Evolutionary conservation across 1,140 invertebrate genomes (phyloP).

Genomic region (Megalopta genalis): DNA sequence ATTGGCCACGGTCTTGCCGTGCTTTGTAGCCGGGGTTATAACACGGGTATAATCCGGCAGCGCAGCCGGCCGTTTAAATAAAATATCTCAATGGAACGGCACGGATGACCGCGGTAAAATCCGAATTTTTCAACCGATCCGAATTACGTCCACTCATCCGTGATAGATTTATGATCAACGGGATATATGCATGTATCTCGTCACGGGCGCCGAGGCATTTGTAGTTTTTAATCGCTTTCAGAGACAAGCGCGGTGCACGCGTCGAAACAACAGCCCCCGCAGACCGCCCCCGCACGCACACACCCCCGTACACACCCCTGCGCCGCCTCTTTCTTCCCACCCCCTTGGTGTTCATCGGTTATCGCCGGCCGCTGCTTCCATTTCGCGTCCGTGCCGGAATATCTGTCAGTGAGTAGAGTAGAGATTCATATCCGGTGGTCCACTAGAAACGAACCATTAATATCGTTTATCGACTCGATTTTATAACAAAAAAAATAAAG

Average conservation of each 20-base stretch:
- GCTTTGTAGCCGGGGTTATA: conserved; percentile 18
- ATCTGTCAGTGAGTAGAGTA: not conserved
- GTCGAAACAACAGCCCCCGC: conserved; percentile 17
- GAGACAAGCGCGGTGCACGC: conserved; percentile 23
- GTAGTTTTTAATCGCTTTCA: conserved; percentile 54
- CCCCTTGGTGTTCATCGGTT: conserved; percentile 28
- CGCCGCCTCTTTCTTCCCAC: not conserved
- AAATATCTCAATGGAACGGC: conserved; percentile 46
- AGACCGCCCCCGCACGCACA: not conserved
- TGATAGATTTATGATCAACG: conserved; percentile 60
- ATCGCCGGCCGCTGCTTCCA: conserved; percentile 40
- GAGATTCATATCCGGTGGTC: conserved; percentile 5
- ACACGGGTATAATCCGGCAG: conserved; percentile 16
- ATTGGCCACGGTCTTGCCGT: conserved; percentile 1
- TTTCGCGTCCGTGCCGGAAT: conserved; percentile 18
- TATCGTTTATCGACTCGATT: not conserved
- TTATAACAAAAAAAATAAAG: too few relatives aligned
- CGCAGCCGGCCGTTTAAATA: conserved; percentile 49
- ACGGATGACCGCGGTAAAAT: conserved; percentile 14
- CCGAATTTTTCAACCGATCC: conserved; percentile 53
- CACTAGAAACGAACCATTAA: not conserved
- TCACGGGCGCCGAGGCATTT: conserved; percentile 41
- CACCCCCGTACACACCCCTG: not conserved
- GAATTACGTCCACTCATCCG: conserved; percentile 55
- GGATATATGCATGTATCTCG: conserved; percentile 49